phyloP scores from a whole-genome alignment of 2,113 vertebrate species.

The Campylomormyrus numenius region DNA sequence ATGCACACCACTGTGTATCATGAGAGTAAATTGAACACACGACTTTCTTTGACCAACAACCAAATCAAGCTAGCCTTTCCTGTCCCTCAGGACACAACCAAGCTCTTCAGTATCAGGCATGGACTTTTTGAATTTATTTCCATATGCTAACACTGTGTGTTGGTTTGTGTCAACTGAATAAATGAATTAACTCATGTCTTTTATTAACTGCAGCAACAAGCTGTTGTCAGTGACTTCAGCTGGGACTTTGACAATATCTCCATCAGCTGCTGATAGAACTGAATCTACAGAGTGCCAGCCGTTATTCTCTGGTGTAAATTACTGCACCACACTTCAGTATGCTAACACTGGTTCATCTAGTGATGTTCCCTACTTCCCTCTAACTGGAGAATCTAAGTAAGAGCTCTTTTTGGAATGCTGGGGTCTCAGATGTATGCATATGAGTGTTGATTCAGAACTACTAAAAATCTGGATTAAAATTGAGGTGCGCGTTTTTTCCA shows the following conservation, averaged over 20 bases:
- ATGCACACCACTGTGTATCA: conserved; percentile 78
- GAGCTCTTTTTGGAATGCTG: conserved; percentile 11
- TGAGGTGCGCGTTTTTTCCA: conserved; percentile 32
- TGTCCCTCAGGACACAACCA: conserved; percentile 59
- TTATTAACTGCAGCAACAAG: conserved; percentile 58
- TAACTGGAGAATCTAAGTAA: conserved; percentile 70
- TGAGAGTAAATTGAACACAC: conserved; percentile 64
- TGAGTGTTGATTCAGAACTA: not conserved
- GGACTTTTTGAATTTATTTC: not conserved
- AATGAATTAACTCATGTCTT: conserved; percentile 9
- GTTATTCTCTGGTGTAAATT: conserved; percentile 65
- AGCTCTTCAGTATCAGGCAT: conserved; percentile 73
- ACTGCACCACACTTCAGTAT: conserved; percentile 57
- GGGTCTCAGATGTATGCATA: not conserved
- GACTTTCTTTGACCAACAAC: conserved; percentile 53
- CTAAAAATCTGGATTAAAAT: not conserved
- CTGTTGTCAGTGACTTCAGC: conserved; percentile 63
- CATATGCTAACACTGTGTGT: not conserved
- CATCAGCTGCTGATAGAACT: conserved; percentile 42
- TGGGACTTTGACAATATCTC: conserved; percentile 53
- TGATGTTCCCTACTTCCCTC: conserved; percentile 64
- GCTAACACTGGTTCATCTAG: conserved; percentile 44
- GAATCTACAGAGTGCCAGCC: conserved; percentile 53
- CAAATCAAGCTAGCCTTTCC: conserved; percentile 73
- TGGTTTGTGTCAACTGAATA: not conserved